Base-by-base conservation (phyloP, 2,113 vertebrate species). In the Etia nguti region DNA sequence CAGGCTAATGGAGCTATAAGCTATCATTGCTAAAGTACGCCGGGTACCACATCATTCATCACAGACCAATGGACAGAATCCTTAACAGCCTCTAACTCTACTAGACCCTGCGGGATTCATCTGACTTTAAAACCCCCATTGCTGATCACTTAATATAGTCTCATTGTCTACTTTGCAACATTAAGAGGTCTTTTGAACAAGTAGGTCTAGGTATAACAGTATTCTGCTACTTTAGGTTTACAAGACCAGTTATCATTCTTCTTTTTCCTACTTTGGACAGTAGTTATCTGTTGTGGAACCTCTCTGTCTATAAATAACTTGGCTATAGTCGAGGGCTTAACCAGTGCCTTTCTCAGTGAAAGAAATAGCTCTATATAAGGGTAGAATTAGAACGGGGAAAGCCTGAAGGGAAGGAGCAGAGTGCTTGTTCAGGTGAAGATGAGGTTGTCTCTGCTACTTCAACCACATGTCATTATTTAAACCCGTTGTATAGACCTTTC, bases 1-100 rank as follows among this genome's bases (percentile, higher is more conserved):
- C 89, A 89, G 94, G 89, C 92, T 94, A 95, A 96, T 96, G 92
- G 94, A 87, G 91, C 91, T 92, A 90, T 93, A 93, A 94, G 93
- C 94, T 94, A 94, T 94, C 94, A 90, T 94, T 89, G 93, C 93
- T 89, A 84, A 91, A 92, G 90, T 92, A 90, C 83, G 62, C 83
- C 5, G 79, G 87, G 65, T 79, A 84, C 79, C 86, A 48, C 92
- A 90, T 94, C 93, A 87, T 95, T 94, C 93, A 95, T 94, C 94
- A 94, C 90, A 83, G 90, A 91, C 93, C 94, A 93, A 88, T 90
- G 90, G 94, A 92, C 91, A 90, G 86, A 91, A 92, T 93, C 93
- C 86, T 92, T 93, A 92, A 92, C 92, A 79, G 88, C 88, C 86
- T 94, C 77, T 85, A 93, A 92, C 86, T 93, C 86, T 68, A 84